Percentiles rank a stretch among this genome's conserved stretches.
phyloP scores from a whole-genome alignment of 2,888 invertebrate species.

The Kryphioiulus occultus region DNA sequence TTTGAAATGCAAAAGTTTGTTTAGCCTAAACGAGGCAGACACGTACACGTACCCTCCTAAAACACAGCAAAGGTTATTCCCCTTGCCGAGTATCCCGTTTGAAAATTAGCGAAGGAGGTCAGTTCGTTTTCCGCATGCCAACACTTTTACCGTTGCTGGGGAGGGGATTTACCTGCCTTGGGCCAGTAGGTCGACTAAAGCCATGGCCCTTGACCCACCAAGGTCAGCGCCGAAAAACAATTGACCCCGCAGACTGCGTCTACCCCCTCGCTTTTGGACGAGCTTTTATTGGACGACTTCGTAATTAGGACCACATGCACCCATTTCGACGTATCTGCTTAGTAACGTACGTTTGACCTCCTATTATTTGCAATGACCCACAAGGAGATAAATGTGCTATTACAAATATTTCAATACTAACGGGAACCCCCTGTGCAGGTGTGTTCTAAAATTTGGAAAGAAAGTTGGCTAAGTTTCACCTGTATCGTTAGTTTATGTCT shows the following conservation, averaged over 20 bases:
- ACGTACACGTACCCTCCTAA: not conserved
- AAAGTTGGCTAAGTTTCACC: too few relatives aligned
- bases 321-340: too few relatives aligned
- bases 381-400: too few relatives aligned
- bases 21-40: not conserved
- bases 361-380: too few relatives aligned
- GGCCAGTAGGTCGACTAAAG: conserved; percentile 14
- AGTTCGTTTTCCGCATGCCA: conserved; percentile 18
- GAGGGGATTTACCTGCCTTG: conserved; percentile 16
- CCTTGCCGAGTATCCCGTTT: not conserved
- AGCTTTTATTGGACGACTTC: not conserved
- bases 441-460: too few relatives aligned
- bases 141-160: conserved; percentile 6
- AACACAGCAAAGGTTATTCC: not conserved
- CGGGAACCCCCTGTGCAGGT: too few relatives aligned
- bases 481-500: too few relatives aligned
- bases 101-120: conserved; percentile 35
- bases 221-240: not conserved
- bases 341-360: too few relatives aligned
- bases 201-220: conserved; percentile 19
- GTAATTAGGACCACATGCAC: too few relatives aligned
- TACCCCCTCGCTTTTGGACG: not conserved
- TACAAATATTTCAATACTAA: too few relatives aligned
- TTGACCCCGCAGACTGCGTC: not conserved
- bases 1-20: not conserved